Evolutionary conservation across 1,140 invertebrate species (phyloP), one percentile per base, ranked within the genome.

Genomic region (Zaprionus davidi): DNA sequence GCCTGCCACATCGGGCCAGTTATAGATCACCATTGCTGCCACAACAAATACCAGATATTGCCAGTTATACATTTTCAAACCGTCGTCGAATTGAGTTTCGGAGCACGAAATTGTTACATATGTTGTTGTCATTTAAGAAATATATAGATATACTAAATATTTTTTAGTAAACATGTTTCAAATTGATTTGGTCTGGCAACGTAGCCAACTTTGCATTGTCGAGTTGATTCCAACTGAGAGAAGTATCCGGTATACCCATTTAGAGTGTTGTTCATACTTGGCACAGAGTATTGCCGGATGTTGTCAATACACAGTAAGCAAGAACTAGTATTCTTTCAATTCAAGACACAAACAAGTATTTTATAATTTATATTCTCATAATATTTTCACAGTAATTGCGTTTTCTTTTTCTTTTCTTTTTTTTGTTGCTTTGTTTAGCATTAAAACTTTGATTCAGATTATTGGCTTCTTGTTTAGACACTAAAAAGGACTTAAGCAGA

Each of bases 371-470:
- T 76, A 76, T 71, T 71, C 31, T 71, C 53, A 64, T 64, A 62
- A 69, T 69, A 69, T 70, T 76, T 76, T 76, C 73, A 76, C 73
- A 76, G 73, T 76, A 76, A 76, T 76, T 71, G 72, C 46, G 56
- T 36, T 44, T 66, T 66, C 28, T 24, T 65, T 63, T 55, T 53
- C 20, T 67, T 73, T 55, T 46, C 24, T 44, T 55, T 46, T 49
- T 44, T 28, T 56, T 49, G 44, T 49, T 44, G 17, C 41, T 49
- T 60, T 51, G 46, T 70, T 58, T 68, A 76, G 73, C 60, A 44
- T 76, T 76, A 76, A 76, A 76, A 76, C 73, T 76, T 76, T 76
- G 73, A 76, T 76, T 76, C 46, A 65, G 69, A 71, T 71, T 76
- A 76, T 76, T 71, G 60, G 70, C 63, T 77, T 77, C 73, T 73